Base-by-base conservation (phyloP, 2,113 vertebrate species). In the Atlantisia rogersi region DNA sequence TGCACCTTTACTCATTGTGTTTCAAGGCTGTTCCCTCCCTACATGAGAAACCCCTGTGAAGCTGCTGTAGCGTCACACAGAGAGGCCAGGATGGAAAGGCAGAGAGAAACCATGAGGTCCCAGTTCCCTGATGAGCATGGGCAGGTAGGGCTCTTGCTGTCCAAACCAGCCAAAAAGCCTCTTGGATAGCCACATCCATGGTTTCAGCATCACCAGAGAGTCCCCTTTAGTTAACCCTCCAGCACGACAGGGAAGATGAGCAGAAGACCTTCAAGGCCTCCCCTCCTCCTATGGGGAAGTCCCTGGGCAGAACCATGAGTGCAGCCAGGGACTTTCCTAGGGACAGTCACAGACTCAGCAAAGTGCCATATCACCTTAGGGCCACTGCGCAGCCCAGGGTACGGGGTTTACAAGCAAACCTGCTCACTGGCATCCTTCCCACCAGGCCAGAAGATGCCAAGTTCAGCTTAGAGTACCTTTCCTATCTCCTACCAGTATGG, bases 301-400 rank as follows among this genome's bases (percentile, higher is more conserved):
- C 46, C 37, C 71, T 6, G 4, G 52, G 62, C n/a, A 77, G 64
- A 19, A 6, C 21, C 39, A 13, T 8, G 26, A 53, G 13, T 3
- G 1, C 13, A 40, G 22, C 40, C 44, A 32, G 16, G 44, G 65
- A 35, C 31, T 58, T 35, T 77, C 50, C 24, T 0, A 1, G 77
- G 37, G 71, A 80, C 58, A 76, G n/a, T 14, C 64, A 62, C 59
- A 53, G 14, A 53, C 26, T n/a, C 80, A 67, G 63, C 63, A 17
- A 25, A 46, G 65, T 15, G 64, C 22, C 39, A 6, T 39, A 10
- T 46, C 4, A 1, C 20, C 56, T 37, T 20, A 5, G 0, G 8
- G 74, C 46, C 65, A 19, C 74, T 0, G 1, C 1, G 1, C 69
- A 59, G 69, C 44, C 60, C 56, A 15, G 52, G 9, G 16, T 28